Evolutionary conservation across 2,797 vertebrate genomes (phyloP), one percentile per base, ranked within the genome.

Genomic region (Sebastes oblongus): DNA sequence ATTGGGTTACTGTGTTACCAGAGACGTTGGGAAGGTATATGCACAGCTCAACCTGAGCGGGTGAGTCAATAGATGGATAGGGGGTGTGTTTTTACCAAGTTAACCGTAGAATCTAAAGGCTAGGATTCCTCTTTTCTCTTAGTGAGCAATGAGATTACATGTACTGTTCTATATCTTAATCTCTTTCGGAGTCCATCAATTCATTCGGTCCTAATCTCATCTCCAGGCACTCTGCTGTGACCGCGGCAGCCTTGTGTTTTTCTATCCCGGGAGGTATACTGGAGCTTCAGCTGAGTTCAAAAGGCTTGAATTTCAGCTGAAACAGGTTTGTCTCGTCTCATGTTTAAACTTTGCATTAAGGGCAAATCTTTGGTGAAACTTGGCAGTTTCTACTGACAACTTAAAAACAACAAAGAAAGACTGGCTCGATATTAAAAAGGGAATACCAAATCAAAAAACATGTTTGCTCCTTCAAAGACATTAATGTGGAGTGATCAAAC

Each of bases 141-240:
- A 86, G 86, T 92, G 92, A 93, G 91, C 92, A 93, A 93, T 90
- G 92, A 91, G 89, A 93, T 94, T 94, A 94, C 89, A 79, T 82
- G 83, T 78, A 76, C 89, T 89, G 86, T 90, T 90, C 89, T 95
- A 91, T 92, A 91, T 94, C 93, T 94, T 94, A 94, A 94, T 95
- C 93, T 94, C 88, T 82, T 84, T 91, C 92, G 83, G 90, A 89
- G 91, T 73, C 89, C 93, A 89, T 94, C 91, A 88, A 90, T 93
- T 92, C 91, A 91, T 87, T 91, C 78, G 1, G 84, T 71, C 78
- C 91, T 94, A 93, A 94, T 94, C 92, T 93, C 86, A 93, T 94
- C 93, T 91, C 90, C 81, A 76, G 84, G 89, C 87, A 69, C 90
- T 90, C 85, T 65, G 84, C 84, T 84, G 88, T 66, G 86, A 80